Evolutionary conservation across 2,888 invertebrate species (phyloP).

Genomic region (Agrilus cyanescens): DNA sequence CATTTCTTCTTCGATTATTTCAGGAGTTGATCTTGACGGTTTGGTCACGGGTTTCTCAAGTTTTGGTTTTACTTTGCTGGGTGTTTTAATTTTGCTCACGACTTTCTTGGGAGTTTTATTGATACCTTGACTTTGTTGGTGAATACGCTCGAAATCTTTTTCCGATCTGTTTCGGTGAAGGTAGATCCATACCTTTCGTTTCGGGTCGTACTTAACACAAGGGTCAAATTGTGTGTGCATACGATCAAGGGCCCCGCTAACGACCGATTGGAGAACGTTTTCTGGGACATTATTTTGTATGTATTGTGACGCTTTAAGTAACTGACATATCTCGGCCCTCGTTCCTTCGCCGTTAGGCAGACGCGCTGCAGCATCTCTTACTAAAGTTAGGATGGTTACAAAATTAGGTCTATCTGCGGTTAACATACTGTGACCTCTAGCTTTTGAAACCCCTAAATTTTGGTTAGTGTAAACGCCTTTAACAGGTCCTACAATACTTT

Average conservation of each 20-base stretch:
- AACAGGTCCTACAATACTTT: conserved; percentile 34
- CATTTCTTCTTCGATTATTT: neutral
- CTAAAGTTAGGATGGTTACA: conserved; percentile 80
- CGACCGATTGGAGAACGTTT: conserved; percentile 64
- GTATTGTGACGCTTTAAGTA: conserved; percentile 58
- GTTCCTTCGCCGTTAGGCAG: conserved; percentile 93
- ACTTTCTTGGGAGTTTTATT: conserved; percentile 43
- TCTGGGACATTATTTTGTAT: conserved; percentile 44
- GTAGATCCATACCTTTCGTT: conserved; percentile 92
- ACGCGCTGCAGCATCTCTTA: conserved; percentile 87
- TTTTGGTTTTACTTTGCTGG: conserved; percentile 36
- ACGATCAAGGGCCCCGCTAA: conserved; percentile 82
- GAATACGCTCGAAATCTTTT: conserved; percentile 52
- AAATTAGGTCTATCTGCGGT: conserved; percentile 75
- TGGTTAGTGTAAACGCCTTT: conserved; percentile 65
- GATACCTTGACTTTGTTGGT: conserved; percentile 53
- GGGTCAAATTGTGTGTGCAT: conserved; percentile 86
- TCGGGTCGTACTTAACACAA: conserved; percentile 85
- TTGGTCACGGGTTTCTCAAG: conserved; percentile 37
- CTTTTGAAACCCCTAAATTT: conserved; percentile 44
- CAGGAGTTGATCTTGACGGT: conserved; percentile 23
- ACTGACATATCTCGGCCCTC: conserved; percentile 78
- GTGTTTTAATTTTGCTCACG: conserved; percentile 25
- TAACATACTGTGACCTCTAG: conserved; percentile 75
- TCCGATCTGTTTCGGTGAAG: conserved; percentile 57